Percentiles rank a stretch among this genome's conserved stretches.
These are phyloP conservation scores for Stigmatopora argus DNA, from an alignment of 2,113 vertebrate genomes.

Conservation along the genomic window DNA sequence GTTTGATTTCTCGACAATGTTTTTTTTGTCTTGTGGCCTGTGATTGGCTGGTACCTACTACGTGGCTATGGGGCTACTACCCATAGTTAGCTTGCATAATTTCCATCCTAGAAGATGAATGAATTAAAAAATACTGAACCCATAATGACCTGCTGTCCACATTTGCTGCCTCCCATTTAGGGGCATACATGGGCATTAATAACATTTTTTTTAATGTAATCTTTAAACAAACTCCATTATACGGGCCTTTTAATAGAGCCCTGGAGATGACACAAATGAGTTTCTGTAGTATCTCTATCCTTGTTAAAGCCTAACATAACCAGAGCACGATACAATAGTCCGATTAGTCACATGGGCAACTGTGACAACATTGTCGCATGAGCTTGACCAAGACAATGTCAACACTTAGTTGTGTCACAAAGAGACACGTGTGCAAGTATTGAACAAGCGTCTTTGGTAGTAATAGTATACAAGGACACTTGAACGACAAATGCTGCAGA, in stretches of 20 bases:
- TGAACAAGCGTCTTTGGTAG: not conserved
- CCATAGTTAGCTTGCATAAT: too few relatives aligned
- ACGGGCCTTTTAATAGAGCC: not conserved
- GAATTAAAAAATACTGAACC: too few relatives aligned
- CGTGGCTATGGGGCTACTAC: too few relatives aligned
- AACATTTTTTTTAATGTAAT: too few relatives aligned
- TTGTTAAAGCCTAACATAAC: not conserved
- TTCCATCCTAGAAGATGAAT: too few relatives aligned
- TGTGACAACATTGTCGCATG: constrained; percentile 1
- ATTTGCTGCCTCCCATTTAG: too few relatives aligned
- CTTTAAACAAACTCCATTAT: not conserved
- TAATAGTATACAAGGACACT: not conserved
- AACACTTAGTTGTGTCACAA: constrained; percentile 1
- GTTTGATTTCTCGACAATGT: too few relatives aligned
- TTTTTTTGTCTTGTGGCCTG: too few relatives aligned
- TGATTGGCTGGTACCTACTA: too few relatives aligned
- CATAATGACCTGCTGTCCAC: too few relatives aligned
- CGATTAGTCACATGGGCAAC: not conserved
- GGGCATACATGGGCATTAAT: too few relatives aligned
- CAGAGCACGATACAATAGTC: not conserved
- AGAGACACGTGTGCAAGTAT: not conserved
- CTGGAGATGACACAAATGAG: not conserved
- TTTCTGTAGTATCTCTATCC: not conserved
- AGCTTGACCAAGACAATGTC: constrained; percentile 1
- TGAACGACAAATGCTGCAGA: not conserved